phyloP scores from a whole-genome alignment of 2,888 invertebrate species.

The Stegophylla sp. region DNA sequence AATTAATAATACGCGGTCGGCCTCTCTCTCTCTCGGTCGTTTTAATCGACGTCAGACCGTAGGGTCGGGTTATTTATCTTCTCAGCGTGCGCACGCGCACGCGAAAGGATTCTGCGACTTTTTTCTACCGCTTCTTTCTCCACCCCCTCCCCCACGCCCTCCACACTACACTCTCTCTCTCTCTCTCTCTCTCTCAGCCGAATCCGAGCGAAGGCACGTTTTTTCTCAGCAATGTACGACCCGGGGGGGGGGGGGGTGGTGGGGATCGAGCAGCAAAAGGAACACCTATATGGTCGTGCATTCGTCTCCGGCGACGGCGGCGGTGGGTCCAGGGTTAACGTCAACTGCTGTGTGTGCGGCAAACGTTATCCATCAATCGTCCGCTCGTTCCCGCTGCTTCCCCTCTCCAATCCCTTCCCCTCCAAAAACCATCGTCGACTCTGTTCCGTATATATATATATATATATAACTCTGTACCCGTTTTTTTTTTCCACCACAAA shows the following conservation, averaged over 20 bases:
- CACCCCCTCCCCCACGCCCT: background rate
- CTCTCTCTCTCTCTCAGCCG: too few species aligned
- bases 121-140: background rate
- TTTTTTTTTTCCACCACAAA: too few species aligned
- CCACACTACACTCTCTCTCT: too few species aligned
- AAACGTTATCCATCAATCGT: slow-evolving; percentile 55
- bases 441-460: too few species aligned
- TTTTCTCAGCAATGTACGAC: too few species aligned
- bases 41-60: slow-evolving; percentile 58
- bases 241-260: too few species aligned
- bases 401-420: background rate
- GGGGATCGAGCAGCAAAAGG: background rate
- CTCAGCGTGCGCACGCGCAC: background rate
- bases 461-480: too few species aligned
- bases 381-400: background rate
- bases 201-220: too few species aligned
- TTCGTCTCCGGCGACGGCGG: slow-evolving; percentile 52
- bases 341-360: slow-evolving; percentile 7
- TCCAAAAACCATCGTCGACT: too few species aligned
- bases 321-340: slow-evolving; percentile 6
- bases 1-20: slow-evolving; percentile 40
- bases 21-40: slow-evolving; percentile 15
- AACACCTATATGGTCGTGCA: background rate
- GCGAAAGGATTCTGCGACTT: slow-evolving; percentile 46
- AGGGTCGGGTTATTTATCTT: slow-evolving; percentile 51